phyloP scores from a whole-genome alignment of 2,797 vertebrate genomes.

The Gila robusta region DNA sequence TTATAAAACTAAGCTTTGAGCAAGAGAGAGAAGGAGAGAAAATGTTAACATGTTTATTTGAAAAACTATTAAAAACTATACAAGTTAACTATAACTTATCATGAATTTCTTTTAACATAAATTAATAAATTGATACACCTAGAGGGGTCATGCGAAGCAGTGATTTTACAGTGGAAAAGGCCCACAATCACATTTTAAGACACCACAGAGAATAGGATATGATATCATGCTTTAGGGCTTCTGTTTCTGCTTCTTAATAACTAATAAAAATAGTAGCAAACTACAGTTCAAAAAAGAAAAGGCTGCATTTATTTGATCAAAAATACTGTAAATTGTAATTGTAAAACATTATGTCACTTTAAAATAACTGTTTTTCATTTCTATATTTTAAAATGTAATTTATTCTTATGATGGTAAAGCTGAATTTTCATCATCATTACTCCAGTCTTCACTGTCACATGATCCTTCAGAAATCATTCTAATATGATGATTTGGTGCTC shows the following conservation, averaged over 20 bases:
- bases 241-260: neutral
- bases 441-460: neutral
- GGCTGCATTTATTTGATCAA: neutral
- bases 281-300: neutral
- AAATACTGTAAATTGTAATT: neutral
- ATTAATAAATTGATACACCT: neutral
- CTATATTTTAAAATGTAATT: neutral
- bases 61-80: neutral
- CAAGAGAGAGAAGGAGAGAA: neutral
- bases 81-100: no score
- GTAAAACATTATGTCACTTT: neutral
- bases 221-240: neutral
- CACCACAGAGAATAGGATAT: neutral
- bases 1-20: neutral
- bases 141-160: neutral
- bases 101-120: neutral
- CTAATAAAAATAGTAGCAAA: neutral
- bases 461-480: no score
- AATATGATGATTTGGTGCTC: neutral
- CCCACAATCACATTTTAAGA: neutral
- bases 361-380: neutral
- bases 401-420: neutral
- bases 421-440: neutral
- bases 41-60: neutral
- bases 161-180: neutral